Evolutionary conservation across 2,797 vertebrate species (phyloP).

Genomic region (Clangula hyemalis): DNA sequence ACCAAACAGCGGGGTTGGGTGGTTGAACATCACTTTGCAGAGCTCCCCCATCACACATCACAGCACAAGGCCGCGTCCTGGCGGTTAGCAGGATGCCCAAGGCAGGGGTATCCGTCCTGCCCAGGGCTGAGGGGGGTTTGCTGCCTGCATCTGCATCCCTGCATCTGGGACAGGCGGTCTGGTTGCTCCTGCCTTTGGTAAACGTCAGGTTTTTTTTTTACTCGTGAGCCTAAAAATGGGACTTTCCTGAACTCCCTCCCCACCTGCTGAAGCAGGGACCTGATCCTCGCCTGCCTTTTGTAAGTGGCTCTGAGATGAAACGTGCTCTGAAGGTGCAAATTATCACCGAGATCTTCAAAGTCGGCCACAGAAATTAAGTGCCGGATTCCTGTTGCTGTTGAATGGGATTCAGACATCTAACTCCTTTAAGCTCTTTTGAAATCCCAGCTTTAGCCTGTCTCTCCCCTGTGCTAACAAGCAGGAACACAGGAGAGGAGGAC

Average conservation of each 20-base stretch:
- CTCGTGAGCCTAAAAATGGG: rapidly evolving
- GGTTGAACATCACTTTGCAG: too few relatives aligned
- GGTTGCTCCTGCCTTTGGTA: rapidly evolving
- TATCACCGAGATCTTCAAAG: background rate
- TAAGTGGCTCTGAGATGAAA: conserved; percentile 3
- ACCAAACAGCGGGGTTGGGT: background rate
- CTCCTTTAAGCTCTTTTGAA: conserved; percentile 30
- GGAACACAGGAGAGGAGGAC: background rate
- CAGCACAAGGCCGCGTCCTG: too few relatives aligned
- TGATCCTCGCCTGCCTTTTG: background rate
- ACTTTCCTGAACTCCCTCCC: background rate
- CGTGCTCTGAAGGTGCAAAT: background rate
- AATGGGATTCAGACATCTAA: conserved; percentile 9
- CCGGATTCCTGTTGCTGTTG: conserved; percentile 4
- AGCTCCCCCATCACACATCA: too few relatives aligned
- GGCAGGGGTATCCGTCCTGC: too few relatives aligned
- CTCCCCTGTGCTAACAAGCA: conserved; percentile 1
- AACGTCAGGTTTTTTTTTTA: background rate
- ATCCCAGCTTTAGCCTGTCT: background rate
- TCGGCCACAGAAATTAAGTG: background rate
- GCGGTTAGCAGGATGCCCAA: too few relatives aligned
- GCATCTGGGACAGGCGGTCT: background rate
- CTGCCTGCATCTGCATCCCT: too few relatives aligned
- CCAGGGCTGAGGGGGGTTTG: too few relatives aligned
- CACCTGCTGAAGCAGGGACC: background rate